Evolutionary conservation across 1,140 invertebrate genomes (phyloP).

Genomic region (Lucilia sericata): DNA sequence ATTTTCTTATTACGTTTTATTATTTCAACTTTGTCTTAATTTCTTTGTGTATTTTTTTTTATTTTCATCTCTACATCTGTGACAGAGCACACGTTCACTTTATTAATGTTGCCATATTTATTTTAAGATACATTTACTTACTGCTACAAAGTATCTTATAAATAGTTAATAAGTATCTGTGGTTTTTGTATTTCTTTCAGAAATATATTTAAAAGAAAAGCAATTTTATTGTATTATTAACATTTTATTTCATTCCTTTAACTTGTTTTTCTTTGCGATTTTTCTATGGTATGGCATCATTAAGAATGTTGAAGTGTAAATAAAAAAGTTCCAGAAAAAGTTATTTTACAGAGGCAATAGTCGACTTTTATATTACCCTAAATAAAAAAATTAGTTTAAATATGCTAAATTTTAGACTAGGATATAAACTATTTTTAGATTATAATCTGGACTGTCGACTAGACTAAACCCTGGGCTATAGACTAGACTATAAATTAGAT

Average conservation of each 20-base stretch:
- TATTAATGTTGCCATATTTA: conserved; percentile 2
- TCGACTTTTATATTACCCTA: background rate
- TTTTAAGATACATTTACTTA: background rate
- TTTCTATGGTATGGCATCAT: background rate
- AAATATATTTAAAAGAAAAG: too few relatives aligned
- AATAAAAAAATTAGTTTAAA: too few relatives aligned
- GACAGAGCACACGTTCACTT: background rate
- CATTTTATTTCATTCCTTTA: background rate
- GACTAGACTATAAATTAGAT: too few relatives aligned
- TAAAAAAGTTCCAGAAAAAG: conserved; percentile 5
- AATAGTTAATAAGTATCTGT: background rate
- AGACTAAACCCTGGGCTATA: too few relatives aligned
- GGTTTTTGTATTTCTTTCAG: background rate
- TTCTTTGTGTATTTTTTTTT: background rate
- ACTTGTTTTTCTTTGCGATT: background rate
- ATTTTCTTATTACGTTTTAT: conserved; percentile 6
- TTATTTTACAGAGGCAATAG: background rate
- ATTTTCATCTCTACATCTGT: background rate
- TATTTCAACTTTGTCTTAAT: background rate
- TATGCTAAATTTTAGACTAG: too few relatives aligned
- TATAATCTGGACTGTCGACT: too few relatives aligned
- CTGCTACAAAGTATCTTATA: background rate
- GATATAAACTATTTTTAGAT: too few relatives aligned
- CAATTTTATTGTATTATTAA: background rate
- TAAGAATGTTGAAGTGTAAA: background rate